A percentile compares a stretch with the other conserved stretches of the same genome.
Evolutionary conservation across 2,888 invertebrate genomes (phyloP).

Genomic region (Rhagium mordax): DNA sequence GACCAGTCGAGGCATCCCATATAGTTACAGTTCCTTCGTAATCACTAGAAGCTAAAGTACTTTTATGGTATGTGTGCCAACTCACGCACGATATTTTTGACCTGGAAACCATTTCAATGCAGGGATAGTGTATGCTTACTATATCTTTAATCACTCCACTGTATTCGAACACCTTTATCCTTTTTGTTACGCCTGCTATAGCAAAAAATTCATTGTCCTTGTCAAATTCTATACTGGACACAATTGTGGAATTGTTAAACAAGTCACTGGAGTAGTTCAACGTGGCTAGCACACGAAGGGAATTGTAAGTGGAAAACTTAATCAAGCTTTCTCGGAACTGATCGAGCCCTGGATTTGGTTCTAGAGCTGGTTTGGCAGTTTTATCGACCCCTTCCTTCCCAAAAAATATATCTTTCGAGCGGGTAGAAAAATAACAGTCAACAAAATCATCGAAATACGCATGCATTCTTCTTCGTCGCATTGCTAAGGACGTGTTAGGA

Average conservation of each 20-base stretch:
- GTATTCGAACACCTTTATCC: conserved; percentile 95
- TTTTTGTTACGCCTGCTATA: conserved; percentile 94
- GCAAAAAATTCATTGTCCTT: conserved; percentile 97
- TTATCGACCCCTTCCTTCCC: conserved; percentile 67
- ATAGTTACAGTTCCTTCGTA: conserved; percentile 95
- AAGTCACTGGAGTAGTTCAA: conserved; percentile 92
- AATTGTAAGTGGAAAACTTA: conserved; percentile 87
- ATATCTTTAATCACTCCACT: conserved; percentile 87
- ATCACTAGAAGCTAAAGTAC: conserved; percentile 90
- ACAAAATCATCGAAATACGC: conserved; percentile 93
- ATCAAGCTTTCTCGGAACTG: conserved; percentile 88
- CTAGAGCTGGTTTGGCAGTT: conserved; percentile 56
- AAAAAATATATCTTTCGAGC: conserved; percentile 82
- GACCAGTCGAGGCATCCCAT: conserved; percentile 90
- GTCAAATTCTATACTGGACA: conserved; percentile 95
- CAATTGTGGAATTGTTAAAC: conserved; percentile 88
- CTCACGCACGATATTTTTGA: conserved; percentile 96
- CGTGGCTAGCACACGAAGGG: conserved; percentile 86
- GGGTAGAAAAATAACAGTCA: conserved; percentile 86
- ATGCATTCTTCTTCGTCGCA: conserved; percentile 83
- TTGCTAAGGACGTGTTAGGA: conserved; percentile 70
- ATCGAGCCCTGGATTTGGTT: conserved; percentile 74
- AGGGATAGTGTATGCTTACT: conserved; percentile 93
- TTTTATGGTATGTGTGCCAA: conserved; percentile 94
- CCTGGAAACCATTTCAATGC: conserved; percentile 90